phyloP scores from a whole-genome alignment of 2,113 vertebrate genomes.

The Cephalopterus ornatus region DNA sequence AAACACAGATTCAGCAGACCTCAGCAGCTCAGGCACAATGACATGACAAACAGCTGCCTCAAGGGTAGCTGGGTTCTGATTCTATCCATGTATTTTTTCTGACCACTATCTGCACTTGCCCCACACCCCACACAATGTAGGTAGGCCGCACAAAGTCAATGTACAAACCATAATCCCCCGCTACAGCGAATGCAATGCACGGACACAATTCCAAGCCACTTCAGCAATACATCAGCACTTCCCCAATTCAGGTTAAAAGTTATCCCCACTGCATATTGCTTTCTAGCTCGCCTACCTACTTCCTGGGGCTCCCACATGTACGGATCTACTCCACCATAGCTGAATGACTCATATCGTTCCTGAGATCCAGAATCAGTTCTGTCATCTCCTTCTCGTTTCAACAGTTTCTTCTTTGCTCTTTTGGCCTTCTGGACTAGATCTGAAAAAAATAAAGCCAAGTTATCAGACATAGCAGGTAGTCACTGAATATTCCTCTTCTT shows the following conservation, averaged over 20 bases:
- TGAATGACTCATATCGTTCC: conserved; percentile 88
- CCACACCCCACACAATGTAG: background rate
- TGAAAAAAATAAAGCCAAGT: conserved; percentile 13
- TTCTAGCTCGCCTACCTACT: conserved; percentile 79
- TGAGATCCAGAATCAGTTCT: conserved; percentile 79
- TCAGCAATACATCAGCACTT: background rate
- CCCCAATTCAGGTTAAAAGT: background rate
- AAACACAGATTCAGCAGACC: background rate
- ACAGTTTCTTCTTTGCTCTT: conserved; percentile 92
- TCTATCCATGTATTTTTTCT: background rate
- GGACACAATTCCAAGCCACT: background rate
- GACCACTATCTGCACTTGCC: background rate
- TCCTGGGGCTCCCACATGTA: conserved; percentile 99
- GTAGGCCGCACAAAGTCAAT: background rate
- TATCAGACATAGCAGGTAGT: background rate
- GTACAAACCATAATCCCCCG: background rate
- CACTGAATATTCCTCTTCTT: background rate
- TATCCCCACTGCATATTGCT: fast-evolving
- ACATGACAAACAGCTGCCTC: background rate
- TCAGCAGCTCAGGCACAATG: background rate
- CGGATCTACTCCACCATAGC: conserved; percentile 92
- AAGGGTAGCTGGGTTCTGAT: background rate
- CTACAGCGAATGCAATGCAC: fast-evolving
- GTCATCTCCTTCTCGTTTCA: conserved; percentile 89
- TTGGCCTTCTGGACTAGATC: conserved; percentile 93